These are phyloP conservation scores for Leptinotarsa lineolata DNA, from an alignment of 1,140 invertebrate genomes.

Conservation along the genomic window DNA sequence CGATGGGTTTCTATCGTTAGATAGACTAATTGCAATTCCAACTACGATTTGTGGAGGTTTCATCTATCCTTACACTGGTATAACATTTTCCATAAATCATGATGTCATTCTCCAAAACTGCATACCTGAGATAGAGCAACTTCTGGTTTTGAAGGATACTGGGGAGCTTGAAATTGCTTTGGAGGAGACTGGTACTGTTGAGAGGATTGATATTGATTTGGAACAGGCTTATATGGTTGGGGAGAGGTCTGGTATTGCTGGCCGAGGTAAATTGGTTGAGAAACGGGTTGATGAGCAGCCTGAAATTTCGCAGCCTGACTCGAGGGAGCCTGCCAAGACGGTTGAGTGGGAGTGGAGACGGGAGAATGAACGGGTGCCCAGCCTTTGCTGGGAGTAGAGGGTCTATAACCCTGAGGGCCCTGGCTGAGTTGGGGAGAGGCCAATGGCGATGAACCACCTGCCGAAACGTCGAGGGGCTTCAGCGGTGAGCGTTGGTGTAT, in stretches of 20 bases:
- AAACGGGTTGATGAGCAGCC: conserved; percentile 45
- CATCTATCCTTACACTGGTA: conserved; percentile 4
- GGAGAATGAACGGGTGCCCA: conserved; percentile 52
- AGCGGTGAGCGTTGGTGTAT: conserved; percentile 46
- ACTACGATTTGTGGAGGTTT: not conserved
- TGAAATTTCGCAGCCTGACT: conserved; percentile 18
- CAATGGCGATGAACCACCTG: conserved; percentile 40
- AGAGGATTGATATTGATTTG: conserved; percentile 32
- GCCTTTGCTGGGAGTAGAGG: conserved; percentile 48
- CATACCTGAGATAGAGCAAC: conserved; percentile 57
- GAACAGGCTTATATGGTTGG: conserved; percentile 36
- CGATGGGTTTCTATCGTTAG: too few relatives aligned
- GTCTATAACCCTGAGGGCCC: conserved; percentile 42
- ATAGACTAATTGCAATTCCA: too few relatives aligned
- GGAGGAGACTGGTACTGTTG: conserved; percentile 39
- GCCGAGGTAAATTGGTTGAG: conserved; percentile 19
- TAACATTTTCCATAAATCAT: not conserved
- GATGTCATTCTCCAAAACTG: conserved; percentile 28
- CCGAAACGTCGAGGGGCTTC: conserved; percentile 43
- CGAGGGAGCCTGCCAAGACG: conserved; percentile 37
- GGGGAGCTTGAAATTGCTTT: conserved; percentile 48
- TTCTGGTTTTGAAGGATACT: conserved; percentile 54
- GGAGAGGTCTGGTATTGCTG: conserved; percentile 54
- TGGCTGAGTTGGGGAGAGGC: conserved; percentile 44
- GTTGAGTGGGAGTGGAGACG: conserved; percentile 32